Conservation (phyloP, 1,140 invertebrate genomes). For the Diuraphis noxia region DNA sequence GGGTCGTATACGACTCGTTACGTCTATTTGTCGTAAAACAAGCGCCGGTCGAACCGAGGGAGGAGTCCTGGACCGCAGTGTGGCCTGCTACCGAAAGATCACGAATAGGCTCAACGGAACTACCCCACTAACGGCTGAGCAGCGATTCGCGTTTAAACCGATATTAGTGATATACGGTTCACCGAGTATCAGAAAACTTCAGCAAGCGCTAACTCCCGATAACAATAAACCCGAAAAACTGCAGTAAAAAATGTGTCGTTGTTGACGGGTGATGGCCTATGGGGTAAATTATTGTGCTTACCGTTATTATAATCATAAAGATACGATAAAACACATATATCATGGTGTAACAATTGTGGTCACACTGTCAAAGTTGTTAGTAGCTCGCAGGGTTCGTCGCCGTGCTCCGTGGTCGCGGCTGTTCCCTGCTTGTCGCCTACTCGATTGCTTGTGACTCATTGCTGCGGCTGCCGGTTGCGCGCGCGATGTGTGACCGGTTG, state of each 20-base stretch:
- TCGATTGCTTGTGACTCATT: constrained; percentile 33
- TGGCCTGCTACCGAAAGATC: neutral
- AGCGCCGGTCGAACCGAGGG: neutral
- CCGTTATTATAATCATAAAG: neutral
- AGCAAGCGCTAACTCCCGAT: neutral
- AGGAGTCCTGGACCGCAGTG: constrained; percentile 16
- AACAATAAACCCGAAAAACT: neutral
- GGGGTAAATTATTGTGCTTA: neutral
- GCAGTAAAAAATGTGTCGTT: neutral
- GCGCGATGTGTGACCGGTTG: constrained; percentile 52
- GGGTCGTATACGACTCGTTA: neutral
- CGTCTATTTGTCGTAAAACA: neutral
- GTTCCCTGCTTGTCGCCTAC: neutral
- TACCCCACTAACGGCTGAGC: neutral
- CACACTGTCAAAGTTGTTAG: constrained; percentile 29
- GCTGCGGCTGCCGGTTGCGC: constrained; percentile 36
- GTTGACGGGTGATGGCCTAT: neutral
- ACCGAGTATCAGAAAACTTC: neutral
- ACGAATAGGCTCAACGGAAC: neutral
- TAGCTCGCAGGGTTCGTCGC: neutral
- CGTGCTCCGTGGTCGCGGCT: neutral
- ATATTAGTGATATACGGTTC: neutral
- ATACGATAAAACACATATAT: neutral
- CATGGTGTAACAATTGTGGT: neutral
- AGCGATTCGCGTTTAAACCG: neutral